Percentiles rank a stretch among this genome's conserved stretches.
Conservation (phyloP, 2,888 invertebrate genomes). For the Cinara cedri region DNA sequence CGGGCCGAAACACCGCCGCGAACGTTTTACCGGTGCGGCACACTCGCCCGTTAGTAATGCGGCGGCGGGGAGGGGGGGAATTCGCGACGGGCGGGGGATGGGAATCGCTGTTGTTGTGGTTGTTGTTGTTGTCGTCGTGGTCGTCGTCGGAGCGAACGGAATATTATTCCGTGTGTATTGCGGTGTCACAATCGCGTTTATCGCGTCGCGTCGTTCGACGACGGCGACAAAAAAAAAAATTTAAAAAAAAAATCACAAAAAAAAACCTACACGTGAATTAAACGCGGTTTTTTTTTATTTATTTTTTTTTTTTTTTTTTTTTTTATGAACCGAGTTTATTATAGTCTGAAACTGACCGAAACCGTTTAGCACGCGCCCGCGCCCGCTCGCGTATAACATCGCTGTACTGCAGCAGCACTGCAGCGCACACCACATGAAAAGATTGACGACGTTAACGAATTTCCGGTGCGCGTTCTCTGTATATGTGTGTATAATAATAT, state of each 20-base stretch:
- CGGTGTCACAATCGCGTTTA: too few relatives aligned
- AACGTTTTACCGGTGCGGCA: neutral
- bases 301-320: constrained; percentile 17
- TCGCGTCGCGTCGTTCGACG: constrained; percentile 10
- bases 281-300: neutral
- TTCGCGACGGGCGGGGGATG: too few relatives aligned
- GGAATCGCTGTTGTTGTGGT: too few relatives aligned
- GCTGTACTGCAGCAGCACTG: too few relatives aligned
- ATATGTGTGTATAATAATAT: too few relatives aligned
- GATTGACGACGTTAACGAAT: constrained; percentile 48
- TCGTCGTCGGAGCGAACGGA: too few relatives aligned
- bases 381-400: too few relatives aligned
- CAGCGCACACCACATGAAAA: constrained; percentile 16
- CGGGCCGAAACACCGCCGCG: neutral
- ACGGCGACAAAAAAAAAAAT: too few relatives aligned
- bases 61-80: too few relatives aligned
- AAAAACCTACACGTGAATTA: neutral
- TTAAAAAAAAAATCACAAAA: constrained; percentile 10
- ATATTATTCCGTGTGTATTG: too few relatives aligned
- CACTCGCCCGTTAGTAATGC: too few relatives aligned
- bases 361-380: constrained; percentile 46
- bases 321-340: constrained; percentile 46
- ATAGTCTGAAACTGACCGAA: constrained; percentile 46
- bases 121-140: too few relatives aligned
- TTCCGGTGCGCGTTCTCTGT: constrained; percentile 43